Conservation (phyloP, 2,797 vertebrate species). For the Poeciliopsis presidionis region DNA sequence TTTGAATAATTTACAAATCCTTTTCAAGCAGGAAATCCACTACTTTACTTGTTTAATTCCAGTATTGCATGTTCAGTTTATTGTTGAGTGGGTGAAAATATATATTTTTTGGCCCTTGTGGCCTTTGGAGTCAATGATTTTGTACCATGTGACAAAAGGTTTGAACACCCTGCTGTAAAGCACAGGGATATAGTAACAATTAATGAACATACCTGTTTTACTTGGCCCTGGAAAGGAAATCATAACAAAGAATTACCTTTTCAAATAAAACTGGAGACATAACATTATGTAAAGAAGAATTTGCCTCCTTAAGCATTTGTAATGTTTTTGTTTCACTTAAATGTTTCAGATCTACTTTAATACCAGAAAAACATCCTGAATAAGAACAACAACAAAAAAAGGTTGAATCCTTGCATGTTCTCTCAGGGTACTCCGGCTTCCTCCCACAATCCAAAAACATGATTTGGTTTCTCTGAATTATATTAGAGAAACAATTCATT, state of each 20-base stretch:
- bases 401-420: background rate
- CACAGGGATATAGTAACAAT: background rate
- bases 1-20: too few relatives aligned
- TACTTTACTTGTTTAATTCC: too few relatives aligned
- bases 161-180: background rate
- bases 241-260: conserved; percentile 34
- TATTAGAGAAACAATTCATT: background rate
- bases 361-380: background rate
- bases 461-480: background rate
- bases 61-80: too few relatives aligned
- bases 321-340: background rate
- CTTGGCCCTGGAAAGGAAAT: conserved; percentile 72
- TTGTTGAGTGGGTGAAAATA: too few relatives aligned
- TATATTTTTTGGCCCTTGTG: too few relatives aligned
- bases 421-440: background rate
- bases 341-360: background rate
- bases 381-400: background rate
- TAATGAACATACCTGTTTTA: conserved; percentile 79
- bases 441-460: background rate
- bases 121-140: too few relatives aligned
- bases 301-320: background rate
- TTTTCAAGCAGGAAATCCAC: too few relatives aligned
- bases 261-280: background rate
- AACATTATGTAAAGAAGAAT: background rate
- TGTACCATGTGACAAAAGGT: too few relatives aligned